phyloP scores from a whole-genome alignment of 2,113 vertebrate genomes.

The Lagenorhynchus albirostris region DNA sequence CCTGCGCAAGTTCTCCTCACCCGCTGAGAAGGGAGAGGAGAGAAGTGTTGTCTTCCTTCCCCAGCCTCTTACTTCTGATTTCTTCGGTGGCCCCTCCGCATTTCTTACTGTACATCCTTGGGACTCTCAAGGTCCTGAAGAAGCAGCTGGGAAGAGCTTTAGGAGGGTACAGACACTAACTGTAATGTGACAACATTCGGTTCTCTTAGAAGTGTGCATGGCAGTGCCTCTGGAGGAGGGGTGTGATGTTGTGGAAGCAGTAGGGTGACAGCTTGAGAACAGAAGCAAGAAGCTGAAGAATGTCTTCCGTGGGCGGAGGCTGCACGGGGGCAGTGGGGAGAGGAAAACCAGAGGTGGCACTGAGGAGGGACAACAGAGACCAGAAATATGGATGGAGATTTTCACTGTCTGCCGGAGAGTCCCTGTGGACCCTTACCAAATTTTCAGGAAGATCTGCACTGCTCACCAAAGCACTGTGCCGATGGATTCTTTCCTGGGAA shows the following conservation, averaged over 20 bases:
- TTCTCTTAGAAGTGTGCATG: background rate
- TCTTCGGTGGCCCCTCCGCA: background rate
- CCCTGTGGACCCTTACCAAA: background rate
- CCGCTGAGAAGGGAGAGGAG: background rate
- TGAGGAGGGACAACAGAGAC: background rate
- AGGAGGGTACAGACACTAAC: background rate
- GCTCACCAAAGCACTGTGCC: background rate
- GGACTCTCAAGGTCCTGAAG: background rate
- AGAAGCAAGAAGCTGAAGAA: background rate
- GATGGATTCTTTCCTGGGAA: background rate
- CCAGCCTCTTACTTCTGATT: background rate
- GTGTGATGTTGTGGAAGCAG: background rate
- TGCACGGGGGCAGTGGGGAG: rapidly evolving
- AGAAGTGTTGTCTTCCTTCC: background rate
- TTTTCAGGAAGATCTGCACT: background rate
- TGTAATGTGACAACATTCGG: background rate
- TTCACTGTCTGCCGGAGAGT: background rate
- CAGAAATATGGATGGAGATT: background rate
- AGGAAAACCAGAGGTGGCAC: background rate
- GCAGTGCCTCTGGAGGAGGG: background rate
- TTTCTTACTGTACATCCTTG: background rate
- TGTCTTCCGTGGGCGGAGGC: background rate
- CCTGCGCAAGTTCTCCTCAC: background rate
- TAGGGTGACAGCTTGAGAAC: background rate
- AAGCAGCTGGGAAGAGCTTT: background rate